A percentile compares a stretch with the other conserved stretches of the same genome.
Evolutionary conservation across 30 jellyfish, hydroid and myxozoan species (phyloP).

Genomic region (Phacellophora camtschatica): DNA sequence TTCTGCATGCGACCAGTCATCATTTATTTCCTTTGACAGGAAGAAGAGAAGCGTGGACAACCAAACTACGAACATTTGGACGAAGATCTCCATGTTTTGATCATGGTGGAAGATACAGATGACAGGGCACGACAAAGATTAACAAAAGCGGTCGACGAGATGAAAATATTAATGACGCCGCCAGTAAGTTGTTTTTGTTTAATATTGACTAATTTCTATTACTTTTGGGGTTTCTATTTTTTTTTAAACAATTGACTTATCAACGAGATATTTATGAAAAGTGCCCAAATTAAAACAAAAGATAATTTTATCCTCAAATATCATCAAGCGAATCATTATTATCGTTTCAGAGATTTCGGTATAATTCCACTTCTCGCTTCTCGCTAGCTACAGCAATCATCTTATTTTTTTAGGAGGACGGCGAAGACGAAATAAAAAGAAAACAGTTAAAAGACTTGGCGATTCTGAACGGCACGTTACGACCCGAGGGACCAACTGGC

Average conservation of each 20-base stretch:
- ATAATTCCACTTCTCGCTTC: no score
- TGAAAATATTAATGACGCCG: slow-evolving; percentile 89
- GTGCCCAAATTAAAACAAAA: no score
- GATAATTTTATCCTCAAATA: no score
- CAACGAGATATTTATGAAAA: no score
- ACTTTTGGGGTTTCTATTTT: no score
- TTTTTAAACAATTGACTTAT: no score
- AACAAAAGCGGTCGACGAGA: slow-evolving; percentile 94
- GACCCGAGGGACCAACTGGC: slow-evolving; percentile 83
- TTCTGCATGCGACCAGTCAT: no score
- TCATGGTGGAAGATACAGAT: slow-evolving; percentile 98
- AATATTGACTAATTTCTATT: no score
- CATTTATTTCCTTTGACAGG: slow-evolving; percentile 39
- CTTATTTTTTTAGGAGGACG: slow-evolving; percentile 98
- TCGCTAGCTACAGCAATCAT: no score
- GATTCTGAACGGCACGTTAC: slow-evolving; percentile 91
- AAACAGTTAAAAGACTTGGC: slow-evolving; percentile 97
- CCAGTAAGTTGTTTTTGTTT: no score
- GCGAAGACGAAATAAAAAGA: slow-evolving; percentile 95
- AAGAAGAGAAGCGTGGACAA: slow-evolving; percentile 98
- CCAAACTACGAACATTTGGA: slow-evolving; percentile 98
- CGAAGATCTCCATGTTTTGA: slow-evolving; percentile 93
- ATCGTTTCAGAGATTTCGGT: no score
- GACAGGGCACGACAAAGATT: slow-evolving; percentile 92
- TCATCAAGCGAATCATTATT: no score